Conservation (phyloP, 1,140 invertebrate species). For the Hirudo medicinalis region DNA sequence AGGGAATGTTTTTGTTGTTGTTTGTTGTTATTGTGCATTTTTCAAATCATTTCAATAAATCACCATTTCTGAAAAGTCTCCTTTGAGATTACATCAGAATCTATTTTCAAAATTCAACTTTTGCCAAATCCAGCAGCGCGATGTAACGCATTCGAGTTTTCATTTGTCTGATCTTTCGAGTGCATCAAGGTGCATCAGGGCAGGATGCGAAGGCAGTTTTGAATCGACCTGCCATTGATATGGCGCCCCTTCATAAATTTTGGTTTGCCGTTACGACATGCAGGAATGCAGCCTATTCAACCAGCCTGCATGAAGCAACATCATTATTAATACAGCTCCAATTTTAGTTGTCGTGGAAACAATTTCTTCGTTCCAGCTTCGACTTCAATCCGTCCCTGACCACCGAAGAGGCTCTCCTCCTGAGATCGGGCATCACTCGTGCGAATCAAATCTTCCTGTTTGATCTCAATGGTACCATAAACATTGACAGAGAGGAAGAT, state of each 20-base stretch:
- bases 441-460: constrained; percentile 2
- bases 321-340: not conserved
- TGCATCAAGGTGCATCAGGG: too few relatives aligned
- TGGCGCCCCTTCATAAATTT: too few relatives aligned
- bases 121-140: too few relatives aligned
- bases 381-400: constrained; percentile 78
- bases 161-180: too few relatives aligned
- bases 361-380: constrained; percentile 41
- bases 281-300: not conserved
- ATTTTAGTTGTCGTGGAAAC: not conserved
- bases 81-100: too few relatives aligned
- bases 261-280: too few relatives aligned
- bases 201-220: too few relatives aligned
- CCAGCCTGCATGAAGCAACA: not conserved
- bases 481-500: constrained; percentile 9
- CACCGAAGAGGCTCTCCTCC: constrained; percentile 40
- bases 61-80: too few relatives aligned
- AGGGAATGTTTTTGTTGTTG: not conserved
- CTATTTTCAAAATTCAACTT: too few relatives aligned
- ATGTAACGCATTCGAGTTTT: too few relatives aligned
- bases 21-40: not conserved
- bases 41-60: too few relatives aligned
- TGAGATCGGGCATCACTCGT: constrained; percentile 16
- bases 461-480: not conserved
- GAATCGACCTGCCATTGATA: too few relatives aligned